phyloP scores from a whole-genome alignment of 2,113 vertebrate species.

The Tricholaema leucomelas region DNA sequence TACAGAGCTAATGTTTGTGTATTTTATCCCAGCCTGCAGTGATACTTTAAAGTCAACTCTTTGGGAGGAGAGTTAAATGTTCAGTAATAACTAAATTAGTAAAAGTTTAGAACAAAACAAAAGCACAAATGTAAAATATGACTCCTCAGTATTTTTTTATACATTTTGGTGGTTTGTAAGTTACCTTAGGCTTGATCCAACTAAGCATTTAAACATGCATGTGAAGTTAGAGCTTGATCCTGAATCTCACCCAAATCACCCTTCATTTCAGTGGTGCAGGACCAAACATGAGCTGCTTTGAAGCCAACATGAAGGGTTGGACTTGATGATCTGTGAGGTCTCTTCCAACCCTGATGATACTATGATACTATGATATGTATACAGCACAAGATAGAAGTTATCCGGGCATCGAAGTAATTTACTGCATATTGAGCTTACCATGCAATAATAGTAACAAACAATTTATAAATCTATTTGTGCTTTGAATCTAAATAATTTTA shows the following conservation, averaged over 20 bases:
- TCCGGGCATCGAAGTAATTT: not conserved
- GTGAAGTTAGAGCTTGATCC: not conserved
- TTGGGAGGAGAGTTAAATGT: not conserved
- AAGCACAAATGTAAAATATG: not conserved
- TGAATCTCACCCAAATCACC: not conserved
- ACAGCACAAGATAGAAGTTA: not conserved
- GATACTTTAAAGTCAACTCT: slow-evolving; percentile 13
- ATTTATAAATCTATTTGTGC: not conserved
- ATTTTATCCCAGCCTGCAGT: not conserved
- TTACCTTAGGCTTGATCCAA: not conserved
- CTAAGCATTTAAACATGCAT: not conserved
- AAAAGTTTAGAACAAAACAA: slow-evolving; percentile 16
- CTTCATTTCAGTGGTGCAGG: not conserved
- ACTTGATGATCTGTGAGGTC: too few species aligned
- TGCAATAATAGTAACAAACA: not conserved
- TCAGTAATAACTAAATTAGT: not conserved
- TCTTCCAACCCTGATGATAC: too few species aligned
- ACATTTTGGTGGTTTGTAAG: slow-evolving; percentile 6
- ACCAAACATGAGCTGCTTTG: not conserved
- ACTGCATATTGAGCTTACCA: not conserved
- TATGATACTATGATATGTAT: too few species aligned
- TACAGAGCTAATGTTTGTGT: slow-evolving; percentile 36
- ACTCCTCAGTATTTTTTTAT: slow-evolving; percentile 11
- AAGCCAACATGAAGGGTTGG: too few species aligned
- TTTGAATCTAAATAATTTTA: not conserved